Evolutionary conservation across 1,140 invertebrate species (phyloP).

Genomic region (Drepana arcuata): DNA sequence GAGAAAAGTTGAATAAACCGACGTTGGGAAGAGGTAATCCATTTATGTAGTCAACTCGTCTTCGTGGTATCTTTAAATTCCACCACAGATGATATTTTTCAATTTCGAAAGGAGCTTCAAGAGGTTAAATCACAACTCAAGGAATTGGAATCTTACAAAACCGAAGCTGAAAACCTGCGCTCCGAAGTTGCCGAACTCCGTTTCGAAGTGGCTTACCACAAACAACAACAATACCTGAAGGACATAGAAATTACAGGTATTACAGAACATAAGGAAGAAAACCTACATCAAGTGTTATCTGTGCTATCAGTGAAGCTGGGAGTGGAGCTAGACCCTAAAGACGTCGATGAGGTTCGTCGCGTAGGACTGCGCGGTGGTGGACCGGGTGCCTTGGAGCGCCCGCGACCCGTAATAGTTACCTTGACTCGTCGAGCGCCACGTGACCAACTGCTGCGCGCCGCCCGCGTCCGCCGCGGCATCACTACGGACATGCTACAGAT

Average conservation of each 20-base stretch:
- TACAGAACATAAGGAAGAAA: constrained; percentile 1
- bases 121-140: neutral
- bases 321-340: constrained; percentile 1
- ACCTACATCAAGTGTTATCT: constrained; percentile 1
- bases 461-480: constrained; percentile 2
- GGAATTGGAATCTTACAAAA: neutral
- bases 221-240: neutral
- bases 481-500: constrained; percentile 4
- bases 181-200: neutral
- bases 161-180: neutral
- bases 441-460: constrained; percentile 5
- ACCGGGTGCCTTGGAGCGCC: neutral
- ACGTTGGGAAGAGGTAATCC: too few species aligned
- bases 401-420: constrained; percentile 2
- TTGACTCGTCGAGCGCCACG: constrained; percentile 1
- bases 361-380: neutral
- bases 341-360: constrained; percentile 4
- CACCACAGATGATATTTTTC: neutral
- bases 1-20: too few species aligned
- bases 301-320: neutral
- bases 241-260: constrained; percentile 3
- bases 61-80: neutral
- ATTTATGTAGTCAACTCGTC: too few species aligned
- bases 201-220: neutral
- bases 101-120: neutral